Evolutionary conservation across 2,888 invertebrate genomes (phyloP), one percentile per base, ranked within the genome.

Genomic region (Pterostichus niger): DNA sequence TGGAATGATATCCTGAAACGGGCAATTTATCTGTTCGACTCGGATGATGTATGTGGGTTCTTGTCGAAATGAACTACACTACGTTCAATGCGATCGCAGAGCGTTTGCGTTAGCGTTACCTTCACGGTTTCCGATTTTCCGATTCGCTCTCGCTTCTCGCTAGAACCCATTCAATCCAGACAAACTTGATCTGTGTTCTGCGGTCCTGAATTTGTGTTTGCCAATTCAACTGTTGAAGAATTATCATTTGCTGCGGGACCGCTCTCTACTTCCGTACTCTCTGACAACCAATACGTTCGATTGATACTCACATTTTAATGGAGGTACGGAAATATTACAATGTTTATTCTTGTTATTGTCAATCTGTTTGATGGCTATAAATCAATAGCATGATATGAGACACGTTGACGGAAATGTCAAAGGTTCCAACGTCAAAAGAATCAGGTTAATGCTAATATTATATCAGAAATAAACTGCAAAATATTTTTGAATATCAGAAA

Each of bases 1-100:
- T 59, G 80, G 44, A 80, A 80, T 80, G 80, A 49, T 80, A 80
- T 64, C 68, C 71, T 71, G 64, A 54, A 80, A 52, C 54, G 80
- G 54, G 35, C 80, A 71, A 80, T 80, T 80, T 80, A 80, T 80
- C 80, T 80, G 54, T 54, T 80, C 71, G 17, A 13, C 35, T 40
- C 33, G 46, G 80, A 80, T 80, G 80, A 80, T 71, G 49, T 71
- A 80, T 80, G 80, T 40, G 35, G 77, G 56, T 71, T 77, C 56
- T 56, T 56, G 77, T 17, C 56, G 33, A 77, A 77, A 54, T 77
- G 56, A 77, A 56, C 24, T 75, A 52, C 33, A 75, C 17, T 35
- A 15, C 31, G 44, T 33, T 17, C 35, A 54, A 54, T 17, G 54
- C 6, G 17, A 54, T 15, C 31, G 24, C 11, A 24, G 31, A n/a